These are phyloP conservation scores for Abrostola tripartita DNA, from an alignment of 2,888 invertebrate genomes.

Conservation along the genomic window DNA sequence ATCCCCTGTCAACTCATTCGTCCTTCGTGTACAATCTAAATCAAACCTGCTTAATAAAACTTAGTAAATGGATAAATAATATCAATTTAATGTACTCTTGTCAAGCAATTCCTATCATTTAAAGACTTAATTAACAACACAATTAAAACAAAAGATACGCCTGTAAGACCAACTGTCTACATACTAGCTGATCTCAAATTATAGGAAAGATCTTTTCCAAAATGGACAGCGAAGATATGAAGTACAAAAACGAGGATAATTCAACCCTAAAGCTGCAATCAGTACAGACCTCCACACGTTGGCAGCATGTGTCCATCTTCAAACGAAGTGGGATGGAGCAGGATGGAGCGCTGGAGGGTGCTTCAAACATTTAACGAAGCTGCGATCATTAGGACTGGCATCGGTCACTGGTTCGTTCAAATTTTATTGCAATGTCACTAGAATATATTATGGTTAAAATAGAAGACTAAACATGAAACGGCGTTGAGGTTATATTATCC, in stretches of 20 bases:
- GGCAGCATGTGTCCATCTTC: slow-evolving; percentile 38
- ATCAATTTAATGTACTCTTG: no score
- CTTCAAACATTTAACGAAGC: slow-evolving; percentile 67
- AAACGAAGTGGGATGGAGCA: slow-evolving; percentile 18
- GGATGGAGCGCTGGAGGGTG: slow-evolving; percentile 34
- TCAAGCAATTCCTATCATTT: no score
- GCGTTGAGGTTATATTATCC: no score
- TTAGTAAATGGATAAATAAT: no score
- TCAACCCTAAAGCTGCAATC: background rate
- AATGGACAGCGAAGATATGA: background rate
- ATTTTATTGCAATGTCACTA: slow-evolving; percentile 6
- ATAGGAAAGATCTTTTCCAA: background rate
- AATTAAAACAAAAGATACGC: no score
- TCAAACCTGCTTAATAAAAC: no score
- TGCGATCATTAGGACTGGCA: slow-evolving; percentile 33
- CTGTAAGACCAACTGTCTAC: no score
- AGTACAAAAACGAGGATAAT: background rate
- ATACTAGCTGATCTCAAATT: no score
- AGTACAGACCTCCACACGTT: slow-evolving; percentile 14
- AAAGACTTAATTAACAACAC: no score
- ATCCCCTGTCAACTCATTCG: no score
- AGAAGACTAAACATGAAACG: background rate
- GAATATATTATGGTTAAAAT: slow-evolving; percentile 4
- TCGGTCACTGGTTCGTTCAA: slow-evolving; percentile 10
- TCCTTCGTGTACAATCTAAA: no score